phyloP scores from a whole-genome alignment of 2,113 vertebrate species.

The Alaudala cheleensis region DNA sequence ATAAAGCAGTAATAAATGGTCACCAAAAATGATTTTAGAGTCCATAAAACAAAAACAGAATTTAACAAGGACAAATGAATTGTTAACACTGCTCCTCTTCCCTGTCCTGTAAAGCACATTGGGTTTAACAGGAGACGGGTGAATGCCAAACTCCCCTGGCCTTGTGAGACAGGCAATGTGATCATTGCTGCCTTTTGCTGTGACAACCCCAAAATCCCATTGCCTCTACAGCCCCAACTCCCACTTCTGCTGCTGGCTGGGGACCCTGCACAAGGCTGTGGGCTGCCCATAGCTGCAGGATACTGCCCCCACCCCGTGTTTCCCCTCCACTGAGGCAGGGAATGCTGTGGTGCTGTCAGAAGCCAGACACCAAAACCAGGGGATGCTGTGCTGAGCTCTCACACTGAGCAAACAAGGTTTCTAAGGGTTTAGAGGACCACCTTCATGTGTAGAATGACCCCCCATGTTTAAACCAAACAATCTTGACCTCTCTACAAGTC shows the following conservation, averaged over 20 bases:
- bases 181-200: accelerated
- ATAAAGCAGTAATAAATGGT: constrained; percentile 27
- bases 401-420: neutral
- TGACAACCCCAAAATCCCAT: neutral
- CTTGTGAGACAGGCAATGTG: accelerated
- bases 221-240: accelerated
- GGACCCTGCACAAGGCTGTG: accelerated
- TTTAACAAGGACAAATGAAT: constrained; percentile 17
- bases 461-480: constrained; percentile 64
- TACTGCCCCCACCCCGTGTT: accelerated
- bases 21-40: constrained; percentile 4
- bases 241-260: neutral
- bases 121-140: neutral
- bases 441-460: constrained; percentile 1
- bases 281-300: accelerated
- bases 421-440: constrained; percentile 51
- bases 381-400: neutral
- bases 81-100: constrained; percentile 1
- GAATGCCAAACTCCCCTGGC: neutral
- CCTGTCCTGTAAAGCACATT: neutral
- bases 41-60: neutral
- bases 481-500: constrained; percentile 58
- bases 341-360: accelerated
- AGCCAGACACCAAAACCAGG: neutral
- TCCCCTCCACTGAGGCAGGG: accelerated